Conservation (phyloP, 2,888 invertebrate species). For the Lycophotia porphyrea region DNA sequence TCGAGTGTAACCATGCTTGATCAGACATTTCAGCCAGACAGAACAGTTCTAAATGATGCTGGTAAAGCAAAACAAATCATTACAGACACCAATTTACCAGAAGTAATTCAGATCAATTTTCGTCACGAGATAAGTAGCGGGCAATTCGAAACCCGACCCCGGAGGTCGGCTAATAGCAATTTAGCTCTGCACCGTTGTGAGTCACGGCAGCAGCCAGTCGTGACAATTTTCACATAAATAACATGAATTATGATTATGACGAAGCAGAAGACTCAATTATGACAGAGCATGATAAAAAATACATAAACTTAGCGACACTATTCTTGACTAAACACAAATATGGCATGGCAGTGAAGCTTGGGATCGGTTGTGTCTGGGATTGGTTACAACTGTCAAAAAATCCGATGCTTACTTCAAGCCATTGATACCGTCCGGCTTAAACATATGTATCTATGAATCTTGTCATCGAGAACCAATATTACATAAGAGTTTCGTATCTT, state of each 20-base stretch:
- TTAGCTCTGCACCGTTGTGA: slow-evolving; percentile 75
- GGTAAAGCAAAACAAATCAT: slow-evolving; percentile 47
- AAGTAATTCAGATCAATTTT: slow-evolving; percentile 67
- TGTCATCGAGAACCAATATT: not conserved
- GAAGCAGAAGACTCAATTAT: slow-evolving; percentile 34
- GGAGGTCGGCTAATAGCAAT: slow-evolving; percentile 80
- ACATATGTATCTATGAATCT: not conserved
- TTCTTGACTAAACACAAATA: not conserved
- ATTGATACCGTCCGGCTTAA: not conserved
- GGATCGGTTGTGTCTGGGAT: not conserved
- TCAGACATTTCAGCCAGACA: not conserved
- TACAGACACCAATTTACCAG: slow-evolving; percentile 46
- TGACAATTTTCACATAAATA: slow-evolving; percentile 65
- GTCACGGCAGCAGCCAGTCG: slow-evolving; percentile 70
- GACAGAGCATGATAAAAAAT: slow-evolving; percentile 17
- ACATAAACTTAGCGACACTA: not conserved
- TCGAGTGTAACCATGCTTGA: not conserved
- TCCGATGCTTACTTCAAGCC: not conserved
- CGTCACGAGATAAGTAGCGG: slow-evolving; percentile 67
- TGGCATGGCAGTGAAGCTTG: not conserved
- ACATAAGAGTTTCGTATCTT: slow-evolving; percentile 6
- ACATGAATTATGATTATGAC: slow-evolving; percentile 38
- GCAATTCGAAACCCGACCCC: slow-evolving; percentile 79
- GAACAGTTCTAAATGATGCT: slow-evolving; percentile 8
- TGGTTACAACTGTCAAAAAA: not conserved